phyloP scores from a whole-genome alignment of 2,113 vertebrate species.

The Raphicerus campestris region DNA sequence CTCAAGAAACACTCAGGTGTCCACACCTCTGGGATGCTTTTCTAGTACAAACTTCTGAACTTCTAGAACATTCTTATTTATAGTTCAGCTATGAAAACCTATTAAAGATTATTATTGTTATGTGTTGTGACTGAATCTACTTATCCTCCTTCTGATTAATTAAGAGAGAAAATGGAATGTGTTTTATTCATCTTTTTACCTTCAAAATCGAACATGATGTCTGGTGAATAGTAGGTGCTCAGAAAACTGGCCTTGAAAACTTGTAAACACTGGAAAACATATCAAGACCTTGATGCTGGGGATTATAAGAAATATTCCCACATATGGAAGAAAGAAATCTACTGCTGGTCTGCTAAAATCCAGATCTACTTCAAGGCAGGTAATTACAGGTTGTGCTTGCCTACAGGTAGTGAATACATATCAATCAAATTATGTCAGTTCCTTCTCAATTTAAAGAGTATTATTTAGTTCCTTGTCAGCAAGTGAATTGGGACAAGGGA shows the following conservation, averaged over 20 bases:
- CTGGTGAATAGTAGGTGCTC: not conserved
- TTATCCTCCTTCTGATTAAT: not conserved
- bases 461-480: not conserved
- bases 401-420: not conserved
- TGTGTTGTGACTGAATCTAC: not conserved
- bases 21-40: not conserved
- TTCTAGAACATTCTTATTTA: not conserved
- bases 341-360: not conserved
- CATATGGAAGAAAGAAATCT: not conserved
- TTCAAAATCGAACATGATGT: not conserved
- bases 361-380: not conserved
- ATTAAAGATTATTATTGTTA: not conserved
- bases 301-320: not conserved
- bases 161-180: not conserved
- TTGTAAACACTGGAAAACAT: not conserved
- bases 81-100: not conserved
- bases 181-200: not conserved
- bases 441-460: not conserved
- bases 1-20: not conserved
- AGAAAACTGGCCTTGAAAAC: not conserved
- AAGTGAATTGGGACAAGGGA: not conserved
- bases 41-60: not conserved
- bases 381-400: not conserved
- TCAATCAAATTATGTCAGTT: slow-evolving; percentile 33
- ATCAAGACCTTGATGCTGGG: not conserved